Percentiles rank a stretch among this genome's conserved stretches.
Conservation (phyloP, 2,113 vertebrate genomes). For the Sialia sialis region DNA sequence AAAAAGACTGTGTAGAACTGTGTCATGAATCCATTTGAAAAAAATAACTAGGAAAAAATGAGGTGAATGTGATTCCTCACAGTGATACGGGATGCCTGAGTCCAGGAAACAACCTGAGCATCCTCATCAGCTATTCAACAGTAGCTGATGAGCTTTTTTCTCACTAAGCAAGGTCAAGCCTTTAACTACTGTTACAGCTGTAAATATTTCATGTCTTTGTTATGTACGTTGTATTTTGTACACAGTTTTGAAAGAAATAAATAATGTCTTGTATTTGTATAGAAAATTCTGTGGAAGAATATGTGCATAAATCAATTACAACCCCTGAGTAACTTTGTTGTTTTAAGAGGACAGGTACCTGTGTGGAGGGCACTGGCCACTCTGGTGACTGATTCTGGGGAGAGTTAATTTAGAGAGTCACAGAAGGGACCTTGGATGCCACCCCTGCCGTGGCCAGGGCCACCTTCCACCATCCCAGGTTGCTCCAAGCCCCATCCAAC, state of each 20-base stretch:
- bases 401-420: neutral
- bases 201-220: neutral
- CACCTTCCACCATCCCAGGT: neutral
- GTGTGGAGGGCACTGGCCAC: neutral
- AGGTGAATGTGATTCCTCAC: neutral
- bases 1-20: neutral
- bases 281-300: neutral
- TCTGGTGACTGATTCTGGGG: neutral
- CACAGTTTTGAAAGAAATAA: neutral
- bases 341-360: neutral
- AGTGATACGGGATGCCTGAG: neutral
- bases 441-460: neutral
- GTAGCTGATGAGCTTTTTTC: neutral
- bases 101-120: neutral
- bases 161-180: neutral
- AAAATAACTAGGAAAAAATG: neutral
- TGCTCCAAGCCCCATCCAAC: rapidly evolving
- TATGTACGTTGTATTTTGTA: neutral
- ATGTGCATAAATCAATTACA: neutral
- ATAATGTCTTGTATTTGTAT: neutral
- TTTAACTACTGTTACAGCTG: neutral
- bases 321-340: neutral
- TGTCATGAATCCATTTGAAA: neutral
- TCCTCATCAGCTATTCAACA: neutral
- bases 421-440: neutral